Conservation (phyloP, 2,888 invertebrate species). For the Nasonovia ribisnigri region DNA sequence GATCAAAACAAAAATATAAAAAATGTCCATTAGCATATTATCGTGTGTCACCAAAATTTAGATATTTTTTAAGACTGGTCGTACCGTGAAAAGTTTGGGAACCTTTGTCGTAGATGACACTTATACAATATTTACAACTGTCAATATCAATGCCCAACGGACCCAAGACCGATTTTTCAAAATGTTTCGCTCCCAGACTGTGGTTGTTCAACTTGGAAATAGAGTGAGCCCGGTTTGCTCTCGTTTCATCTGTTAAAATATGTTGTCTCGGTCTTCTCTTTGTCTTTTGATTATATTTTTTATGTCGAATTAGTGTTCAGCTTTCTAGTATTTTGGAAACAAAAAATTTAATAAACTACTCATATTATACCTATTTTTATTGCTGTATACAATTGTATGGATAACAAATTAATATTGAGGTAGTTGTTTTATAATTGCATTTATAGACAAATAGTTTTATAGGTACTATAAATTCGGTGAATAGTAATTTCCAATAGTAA, state of each 20-base stretch:
- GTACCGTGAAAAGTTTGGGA: too few relatives aligned
- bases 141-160: not conserved
- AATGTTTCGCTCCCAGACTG: not conserved
- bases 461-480: not conserved
- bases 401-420: not conserved
- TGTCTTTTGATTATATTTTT: not conserved
- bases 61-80: too few relatives aligned
- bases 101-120: not conserved
- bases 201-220: not conserved
- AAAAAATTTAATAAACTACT: not conserved
- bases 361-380: not conserved
- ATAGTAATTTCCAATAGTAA: not conserved
- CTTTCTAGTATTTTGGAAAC: too few relatives aligned
- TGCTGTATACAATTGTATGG: not conserved
- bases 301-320: not conserved
- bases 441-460: not conserved
- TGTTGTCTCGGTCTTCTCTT: not conserved
- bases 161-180: too few relatives aligned
- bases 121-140: not conserved
- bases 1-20: too few relatives aligned
- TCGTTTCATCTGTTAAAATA: not conserved
- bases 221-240: not conserved
- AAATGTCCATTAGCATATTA: too few relatives aligned
- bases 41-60: too few relatives aligned
- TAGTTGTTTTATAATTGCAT: not conserved